A percentile compares a stretch with the other conserved stretches of the same genome.
Evolutionary conservation across 2,797 vertebrate species (phyloP).

Genomic region (Phrynocephalus forsythii): DNA sequence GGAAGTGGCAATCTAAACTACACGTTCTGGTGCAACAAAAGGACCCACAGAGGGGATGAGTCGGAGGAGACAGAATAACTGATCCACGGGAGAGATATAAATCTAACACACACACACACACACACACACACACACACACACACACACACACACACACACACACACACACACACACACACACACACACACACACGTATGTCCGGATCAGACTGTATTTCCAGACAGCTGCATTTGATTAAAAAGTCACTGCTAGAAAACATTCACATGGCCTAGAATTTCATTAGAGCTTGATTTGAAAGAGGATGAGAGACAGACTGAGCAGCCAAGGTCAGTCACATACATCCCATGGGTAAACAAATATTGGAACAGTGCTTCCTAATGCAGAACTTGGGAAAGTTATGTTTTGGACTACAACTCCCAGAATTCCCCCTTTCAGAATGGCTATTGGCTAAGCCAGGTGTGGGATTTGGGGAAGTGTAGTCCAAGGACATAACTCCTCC

Average conservation of each 20-base stretch:
- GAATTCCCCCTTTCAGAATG: too few species aligned
- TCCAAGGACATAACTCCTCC: too few species aligned
- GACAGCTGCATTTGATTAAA: neutral
- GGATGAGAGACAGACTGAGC: neutral
- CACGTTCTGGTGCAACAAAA: too few species aligned
- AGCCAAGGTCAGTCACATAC: neutral
- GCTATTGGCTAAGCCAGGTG: too few species aligned
- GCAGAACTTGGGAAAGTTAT: neutral
- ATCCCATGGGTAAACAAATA: neutral
- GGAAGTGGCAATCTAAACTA: neutral
- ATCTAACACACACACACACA: neutral
- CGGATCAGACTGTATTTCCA: neutral
- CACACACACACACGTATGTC: neutral
- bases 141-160: too few species aligned
- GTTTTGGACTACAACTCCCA: too few species aligned
- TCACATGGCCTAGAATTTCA: neutral
- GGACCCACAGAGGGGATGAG: neutral
- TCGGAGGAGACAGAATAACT: neutral
- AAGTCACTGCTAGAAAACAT: neutral
- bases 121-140: neutral
- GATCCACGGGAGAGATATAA: neutral
- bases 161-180: neutral
- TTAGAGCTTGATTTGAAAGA: neutral
- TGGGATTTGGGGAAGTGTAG: too few species aligned
- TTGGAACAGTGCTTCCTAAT: neutral